A percentile compares a stretch with the other conserved stretches of the same genome.
Conservation (phyloP, 92 coral and sea anemone genomes). For the Heteractis magnifica region DNA sequence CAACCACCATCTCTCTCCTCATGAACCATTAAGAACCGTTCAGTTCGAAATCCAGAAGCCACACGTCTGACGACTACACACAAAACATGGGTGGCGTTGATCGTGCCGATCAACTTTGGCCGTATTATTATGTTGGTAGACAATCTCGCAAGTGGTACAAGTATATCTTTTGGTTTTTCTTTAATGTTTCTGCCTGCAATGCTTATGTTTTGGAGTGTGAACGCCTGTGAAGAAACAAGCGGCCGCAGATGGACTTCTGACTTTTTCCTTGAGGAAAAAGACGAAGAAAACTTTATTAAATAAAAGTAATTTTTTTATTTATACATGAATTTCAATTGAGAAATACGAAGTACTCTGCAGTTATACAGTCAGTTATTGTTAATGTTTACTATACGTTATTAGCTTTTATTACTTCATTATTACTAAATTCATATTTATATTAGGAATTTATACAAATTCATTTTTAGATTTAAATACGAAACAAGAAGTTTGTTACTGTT, state of each 20-base stretch:
- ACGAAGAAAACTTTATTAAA: too few relatives aligned
- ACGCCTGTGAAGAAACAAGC: constrained; percentile 24
- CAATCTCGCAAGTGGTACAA: constrained; percentile 50
- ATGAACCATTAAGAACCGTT: constrained; percentile 38
- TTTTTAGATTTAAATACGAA: too few relatives aligned
- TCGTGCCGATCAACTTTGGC: constrained; percentile 37
- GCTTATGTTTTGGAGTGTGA: constrained; percentile 37
- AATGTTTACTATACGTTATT: too few relatives aligned
- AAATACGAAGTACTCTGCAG: too few relatives aligned
- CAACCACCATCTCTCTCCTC: constrained; percentile 48
- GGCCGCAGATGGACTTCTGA: constrained; percentile 27
- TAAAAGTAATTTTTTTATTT: too few relatives aligned
- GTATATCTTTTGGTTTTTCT: constrained; percentile 56
- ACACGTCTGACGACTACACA: constrained; percentile 33
- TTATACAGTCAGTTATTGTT: too few relatives aligned
- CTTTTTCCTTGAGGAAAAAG: too few relatives aligned
- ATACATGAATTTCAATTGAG: too few relatives aligned
- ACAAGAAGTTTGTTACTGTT: too few relatives aligned
- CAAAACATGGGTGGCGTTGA: constrained; percentile 55
- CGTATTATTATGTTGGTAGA: constrained; percentile 41
- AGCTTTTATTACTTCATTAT: too few relatives aligned
- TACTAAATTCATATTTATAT: too few relatives aligned
- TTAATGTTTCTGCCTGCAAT: constrained; percentile 45
- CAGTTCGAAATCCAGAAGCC: constrained; percentile 20
- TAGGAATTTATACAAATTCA: too few relatives aligned